Evolutionary conservation across 2,113 vertebrate species (phyloP).

Genomic region (Gavia stellata): DNA sequence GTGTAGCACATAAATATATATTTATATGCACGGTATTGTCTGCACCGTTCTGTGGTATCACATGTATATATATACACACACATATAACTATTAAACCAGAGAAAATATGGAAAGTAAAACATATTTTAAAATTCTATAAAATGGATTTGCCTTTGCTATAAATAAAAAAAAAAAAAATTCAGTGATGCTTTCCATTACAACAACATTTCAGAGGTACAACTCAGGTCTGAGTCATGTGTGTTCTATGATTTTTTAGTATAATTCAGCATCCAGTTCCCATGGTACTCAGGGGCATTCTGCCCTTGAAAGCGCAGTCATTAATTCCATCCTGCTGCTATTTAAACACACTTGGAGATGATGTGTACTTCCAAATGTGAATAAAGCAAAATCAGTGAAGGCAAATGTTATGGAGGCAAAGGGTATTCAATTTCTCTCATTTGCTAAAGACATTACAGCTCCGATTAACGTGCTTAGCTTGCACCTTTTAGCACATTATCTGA

Average conservation of each 20-base stretch:
- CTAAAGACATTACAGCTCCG: background rate
- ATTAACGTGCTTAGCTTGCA: background rate
- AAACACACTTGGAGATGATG: background rate
- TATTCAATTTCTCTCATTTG: background rate
- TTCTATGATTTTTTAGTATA: background rate
- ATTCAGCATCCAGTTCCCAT: background rate
- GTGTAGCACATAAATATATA: background rate
- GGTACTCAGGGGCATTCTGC: background rate
- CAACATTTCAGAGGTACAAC: background rate
- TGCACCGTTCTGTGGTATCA: background rate
- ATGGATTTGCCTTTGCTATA: background rate
- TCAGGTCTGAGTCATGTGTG: background rate
- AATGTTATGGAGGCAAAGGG: constrained; percentile 28
- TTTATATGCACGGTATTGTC: background rate
- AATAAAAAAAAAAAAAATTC: background rate
- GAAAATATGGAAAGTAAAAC: background rate
- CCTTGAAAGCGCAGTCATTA: constrained; percentile 6
- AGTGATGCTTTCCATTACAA: background rate
- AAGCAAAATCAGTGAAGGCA: constrained; percentile 4
- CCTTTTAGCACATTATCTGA: background rate
- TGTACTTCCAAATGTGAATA: background rate
- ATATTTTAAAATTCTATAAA: background rate
- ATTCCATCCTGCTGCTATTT: constrained; percentile 38
- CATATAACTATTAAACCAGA: background rate
- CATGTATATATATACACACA: background rate